phyloP scores from a whole-genome alignment of 2,888 invertebrate species.

The Cremastinae sp. region DNA sequence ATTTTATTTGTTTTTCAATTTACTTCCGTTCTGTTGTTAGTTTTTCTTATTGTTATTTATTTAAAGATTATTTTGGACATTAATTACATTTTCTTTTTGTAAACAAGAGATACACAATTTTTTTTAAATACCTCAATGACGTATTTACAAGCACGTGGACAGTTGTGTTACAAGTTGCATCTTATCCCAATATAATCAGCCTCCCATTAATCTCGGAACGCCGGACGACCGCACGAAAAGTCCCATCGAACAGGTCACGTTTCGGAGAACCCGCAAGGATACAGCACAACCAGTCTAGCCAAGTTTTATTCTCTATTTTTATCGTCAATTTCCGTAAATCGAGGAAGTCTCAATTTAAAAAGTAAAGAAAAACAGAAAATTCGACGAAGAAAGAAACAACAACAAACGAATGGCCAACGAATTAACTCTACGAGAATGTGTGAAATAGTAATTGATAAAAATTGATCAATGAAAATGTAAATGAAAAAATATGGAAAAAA shows the following conservation, averaged over 20 bases:
- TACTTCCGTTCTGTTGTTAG: too few relatives aligned
- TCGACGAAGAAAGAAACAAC: too few relatives aligned
- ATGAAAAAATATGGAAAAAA: too few relatives aligned
- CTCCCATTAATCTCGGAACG: slow-evolving; percentile 32
- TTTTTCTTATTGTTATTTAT: too few relatives aligned
- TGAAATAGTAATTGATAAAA: not conserved
- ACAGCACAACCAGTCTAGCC: slow-evolving; percentile 27
- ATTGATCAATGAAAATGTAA: too few relatives aligned
- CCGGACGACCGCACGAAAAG: slow-evolving; percentile 36
- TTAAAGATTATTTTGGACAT: too few relatives aligned
- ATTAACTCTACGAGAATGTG: not conserved
- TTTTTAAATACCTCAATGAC: slow-evolving; percentile 7
- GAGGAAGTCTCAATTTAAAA: too few relatives aligned
- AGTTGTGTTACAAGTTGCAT: slow-evolving; percentile 20
- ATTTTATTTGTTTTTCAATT: too few relatives aligned
- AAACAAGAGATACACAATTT: too few relatives aligned
- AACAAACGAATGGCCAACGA: not conserved
- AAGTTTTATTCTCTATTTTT: not conserved
- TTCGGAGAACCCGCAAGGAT: not conserved
- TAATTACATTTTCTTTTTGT: too few relatives aligned
- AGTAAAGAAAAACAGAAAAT: too few relatives aligned
- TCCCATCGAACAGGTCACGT: slow-evolving; percentile 31
- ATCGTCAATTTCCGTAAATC: not conserved
- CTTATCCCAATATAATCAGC: slow-evolving; percentile 7
- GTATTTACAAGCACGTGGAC: slow-evolving; percentile 13